These are phyloP conservation scores for Tachycineta bicolor DNA, from an alignment of 2,113 vertebrate genomes.

Conservation along the genomic window DNA sequence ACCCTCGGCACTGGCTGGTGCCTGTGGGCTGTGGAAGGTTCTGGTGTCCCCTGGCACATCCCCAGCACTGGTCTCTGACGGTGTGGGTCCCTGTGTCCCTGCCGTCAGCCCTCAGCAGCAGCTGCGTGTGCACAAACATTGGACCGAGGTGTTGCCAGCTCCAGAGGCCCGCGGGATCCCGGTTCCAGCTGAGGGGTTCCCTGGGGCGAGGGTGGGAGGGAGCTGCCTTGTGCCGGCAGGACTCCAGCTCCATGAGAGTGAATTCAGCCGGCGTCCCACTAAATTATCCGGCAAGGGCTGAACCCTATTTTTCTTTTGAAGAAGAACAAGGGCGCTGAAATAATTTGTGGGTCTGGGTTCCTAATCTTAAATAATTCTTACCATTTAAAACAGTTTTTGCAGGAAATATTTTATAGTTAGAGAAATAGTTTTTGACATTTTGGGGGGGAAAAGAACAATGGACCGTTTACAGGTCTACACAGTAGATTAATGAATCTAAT, in stretches of 20 bases:
- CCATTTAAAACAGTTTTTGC: slow-evolving; percentile 84
- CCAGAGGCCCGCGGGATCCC: neutral
- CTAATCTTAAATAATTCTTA: slow-evolving; percentile 80
- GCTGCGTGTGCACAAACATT: neutral
- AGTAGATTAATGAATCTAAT: slow-evolving; percentile 91
- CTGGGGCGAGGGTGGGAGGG: neutral
- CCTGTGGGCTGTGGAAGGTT: neutral
- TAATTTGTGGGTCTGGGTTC: slow-evolving; percentile 74
- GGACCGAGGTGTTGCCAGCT: neutral
- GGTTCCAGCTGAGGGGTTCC: neutral
- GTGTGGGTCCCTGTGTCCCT: neutral
- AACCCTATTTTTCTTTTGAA: slow-evolving; percentile 70
- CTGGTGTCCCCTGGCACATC: neutral
- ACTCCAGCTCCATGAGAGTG: neutral
- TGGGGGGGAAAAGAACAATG: slow-evolving; percentile 81
- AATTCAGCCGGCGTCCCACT: slow-evolving; percentile 38
- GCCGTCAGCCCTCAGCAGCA: neutral
- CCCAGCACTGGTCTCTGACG: neutral
- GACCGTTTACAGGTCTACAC: slow-evolving; percentile 84
- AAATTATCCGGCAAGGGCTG: slow-evolving; percentile 65
- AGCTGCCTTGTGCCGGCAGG: neutral
- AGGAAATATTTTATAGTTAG: slow-evolving; percentile 88
- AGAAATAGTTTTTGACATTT: slow-evolving; percentile 86
- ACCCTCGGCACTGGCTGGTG: accelerated
- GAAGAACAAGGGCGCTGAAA: slow-evolving; percentile 45